Evolutionary conservation across 1,140 invertebrate species (phyloP).

Genomic region (Cepaea nemoralis): DNA sequence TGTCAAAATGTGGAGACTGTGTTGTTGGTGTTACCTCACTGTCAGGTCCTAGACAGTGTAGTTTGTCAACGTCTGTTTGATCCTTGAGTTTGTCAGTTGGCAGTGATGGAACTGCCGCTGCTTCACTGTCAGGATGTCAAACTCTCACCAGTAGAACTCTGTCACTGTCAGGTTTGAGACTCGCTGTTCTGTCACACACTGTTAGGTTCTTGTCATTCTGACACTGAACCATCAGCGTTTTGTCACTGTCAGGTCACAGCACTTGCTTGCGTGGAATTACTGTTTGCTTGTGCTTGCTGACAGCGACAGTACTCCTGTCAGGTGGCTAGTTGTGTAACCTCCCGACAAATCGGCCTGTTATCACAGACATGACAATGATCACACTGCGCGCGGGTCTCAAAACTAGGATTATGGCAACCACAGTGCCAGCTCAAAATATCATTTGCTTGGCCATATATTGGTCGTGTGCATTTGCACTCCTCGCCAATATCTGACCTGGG

Average conservation of each 20-base stretch:
- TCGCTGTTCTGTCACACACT: too few relatives aligned
- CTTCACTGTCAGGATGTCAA: constrained; percentile 19
- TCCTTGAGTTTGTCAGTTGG: not conserved
- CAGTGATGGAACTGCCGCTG: not conserved
- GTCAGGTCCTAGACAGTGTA: not conserved
- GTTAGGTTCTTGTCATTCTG: constrained; percentile 22
- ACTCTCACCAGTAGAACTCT: not conserved
- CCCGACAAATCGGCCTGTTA: not conserved
- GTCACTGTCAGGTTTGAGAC: constrained; percentile 16
- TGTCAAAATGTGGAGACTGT: not conserved
- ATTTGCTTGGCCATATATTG: not conserved
- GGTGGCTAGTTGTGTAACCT: not conserved
- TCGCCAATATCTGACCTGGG: not conserved
- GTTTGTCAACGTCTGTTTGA: not conserved
- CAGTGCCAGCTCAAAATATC: constrained; percentile 16
- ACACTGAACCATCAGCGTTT: not conserved
- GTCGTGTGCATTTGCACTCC: constrained; percentile 1
- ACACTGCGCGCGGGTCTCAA: not conserved
- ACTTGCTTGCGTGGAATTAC: not conserved
- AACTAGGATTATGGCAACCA: constrained; percentile 18
- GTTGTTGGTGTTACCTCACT: not conserved
- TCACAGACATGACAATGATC: constrained; percentile 22
- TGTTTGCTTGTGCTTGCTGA: not conserved
- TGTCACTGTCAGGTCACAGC: constrained; percentile 28
- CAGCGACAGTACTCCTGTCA: constrained; percentile 28